Percentiles rank a stretch among this genome's conserved stretches.
phyloP scores from a whole-genome alignment of 1,140 invertebrate genomes.

The Lethocerus indicus region DNA sequence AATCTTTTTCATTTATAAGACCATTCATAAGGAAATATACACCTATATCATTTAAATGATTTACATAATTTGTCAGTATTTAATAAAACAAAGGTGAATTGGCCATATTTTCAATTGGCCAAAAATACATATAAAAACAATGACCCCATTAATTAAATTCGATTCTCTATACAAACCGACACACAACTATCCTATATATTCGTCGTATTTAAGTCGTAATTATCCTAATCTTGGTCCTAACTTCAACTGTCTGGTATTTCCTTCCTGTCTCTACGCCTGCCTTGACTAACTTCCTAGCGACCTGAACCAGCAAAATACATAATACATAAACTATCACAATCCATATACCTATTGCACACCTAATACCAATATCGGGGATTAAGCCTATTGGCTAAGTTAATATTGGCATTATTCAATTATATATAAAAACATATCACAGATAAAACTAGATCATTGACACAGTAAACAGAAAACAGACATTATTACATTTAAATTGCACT shows the following conservation, averaged over 20 bases:
- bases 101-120: no score
- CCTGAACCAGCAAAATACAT: conserved; percentile 12
- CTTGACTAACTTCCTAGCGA: conserved; percentile 10
- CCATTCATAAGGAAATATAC: no score
- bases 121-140: not conserved
- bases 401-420: conserved; percentile 13
- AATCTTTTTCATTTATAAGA: no score
- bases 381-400: not conserved
- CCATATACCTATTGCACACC: not conserved
- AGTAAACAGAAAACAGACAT: no score
- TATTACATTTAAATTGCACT: no score
- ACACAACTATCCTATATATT: conserved; percentile 2
- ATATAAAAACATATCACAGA: no score
- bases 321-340: conserved; percentile 8
- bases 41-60: no score
- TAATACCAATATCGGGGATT: conserved; percentile 9
- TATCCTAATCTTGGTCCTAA: conserved; percentile 10
- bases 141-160: conserved; percentile 6
- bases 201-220: conserved; percentile 1
- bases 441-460: no score
- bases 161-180: conserved; percentile 5
- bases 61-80: no score
- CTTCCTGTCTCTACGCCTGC: conserved; percentile 7
- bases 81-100: no score
- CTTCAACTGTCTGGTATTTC: conserved; percentile 3